phyloP scores from a whole-genome alignment of 2,113 vertebrate genomes.

The Phainopepla nitens region DNA sequence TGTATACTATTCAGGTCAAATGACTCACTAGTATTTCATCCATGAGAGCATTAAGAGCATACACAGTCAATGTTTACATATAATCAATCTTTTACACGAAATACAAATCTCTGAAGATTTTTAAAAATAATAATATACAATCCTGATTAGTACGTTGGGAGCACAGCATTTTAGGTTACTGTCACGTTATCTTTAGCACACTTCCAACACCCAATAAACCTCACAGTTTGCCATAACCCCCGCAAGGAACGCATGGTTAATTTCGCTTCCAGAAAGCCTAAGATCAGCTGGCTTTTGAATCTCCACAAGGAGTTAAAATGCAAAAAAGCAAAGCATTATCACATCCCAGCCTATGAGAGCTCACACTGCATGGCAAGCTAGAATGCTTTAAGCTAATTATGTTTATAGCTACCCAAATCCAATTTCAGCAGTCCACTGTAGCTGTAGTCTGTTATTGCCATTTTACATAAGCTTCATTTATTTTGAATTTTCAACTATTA shows the following conservation, averaged over 20 bases:
- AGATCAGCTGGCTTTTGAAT: conserved; percentile 48
- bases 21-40: not conserved
- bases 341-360: conserved; percentile 50
- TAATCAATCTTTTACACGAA: not conserved
- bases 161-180: not conserved
- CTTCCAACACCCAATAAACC: conserved; percentile 20
- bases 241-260: conserved; percentile 19
- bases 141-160: not conserved
- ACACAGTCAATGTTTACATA: not conserved
- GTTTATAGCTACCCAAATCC: conserved; percentile 70
- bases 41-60: not conserved
- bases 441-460: conserved; percentile 47
- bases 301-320: conserved; percentile 68
- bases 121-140: not conserved
- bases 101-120: not conserved
- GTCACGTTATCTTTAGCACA: not conserved
- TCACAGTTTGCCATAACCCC: conserved; percentile 36
- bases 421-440: conserved; percentile 61
- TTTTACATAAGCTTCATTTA: conserved; percentile 72
- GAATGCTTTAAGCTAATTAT: conserved; percentile 68
- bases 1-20: not conserved
- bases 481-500: conserved; percentile 56
- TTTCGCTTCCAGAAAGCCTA: conserved; percentile 46
- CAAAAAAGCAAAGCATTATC: conserved; percentile 60
- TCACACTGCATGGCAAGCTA: conserved; percentile 48